A percentile compares a stretch with the other conserved stretches of the same genome.
These are phyloP conservation scores for Zaprionus ornatus DNA, from an alignment of 1,140 invertebrate genomes.

Conservation along the genomic window DNA sequence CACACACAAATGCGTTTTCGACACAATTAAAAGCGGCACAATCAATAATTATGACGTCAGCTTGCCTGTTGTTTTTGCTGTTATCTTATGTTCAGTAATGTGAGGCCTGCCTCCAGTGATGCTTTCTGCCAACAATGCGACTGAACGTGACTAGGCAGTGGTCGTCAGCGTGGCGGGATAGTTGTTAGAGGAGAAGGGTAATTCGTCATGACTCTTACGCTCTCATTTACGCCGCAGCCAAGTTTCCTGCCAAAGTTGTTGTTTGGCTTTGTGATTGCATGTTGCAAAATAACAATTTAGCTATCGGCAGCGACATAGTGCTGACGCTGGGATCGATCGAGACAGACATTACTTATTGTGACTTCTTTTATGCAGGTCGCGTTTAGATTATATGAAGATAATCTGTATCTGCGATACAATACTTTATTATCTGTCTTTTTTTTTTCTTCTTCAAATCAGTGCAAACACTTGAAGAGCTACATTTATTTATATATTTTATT, in stretches of 20 bases:
- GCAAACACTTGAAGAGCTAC: too few relatives aligned
- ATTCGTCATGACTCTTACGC: not conserved
- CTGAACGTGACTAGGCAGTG: not conserved
- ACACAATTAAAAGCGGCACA: conserved; percentile 63
- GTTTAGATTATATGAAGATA: too few relatives aligned
- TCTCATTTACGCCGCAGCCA: not conserved
- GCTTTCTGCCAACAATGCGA: conserved; percentile 8
- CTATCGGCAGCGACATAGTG: conserved; percentile 25
- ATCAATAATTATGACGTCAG: conserved; percentile 78
- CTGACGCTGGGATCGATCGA: too few relatives aligned
- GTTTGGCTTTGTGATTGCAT: conserved; percentile 28
- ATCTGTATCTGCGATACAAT: too few relatives aligned
- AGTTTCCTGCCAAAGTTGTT: conserved; percentile 33
- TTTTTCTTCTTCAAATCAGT: too few relatives aligned
- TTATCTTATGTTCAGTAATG: conserved; percentile 53
- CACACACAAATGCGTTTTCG: conserved; percentile 70
- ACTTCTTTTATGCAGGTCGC: too few relatives aligned
- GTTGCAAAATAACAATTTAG: conserved; percentile 73
- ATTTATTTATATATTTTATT: too few relatives aligned
- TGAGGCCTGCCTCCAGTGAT: conserved; percentile 16
- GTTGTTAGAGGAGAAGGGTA: too few relatives aligned
- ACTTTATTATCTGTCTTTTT: too few relatives aligned
- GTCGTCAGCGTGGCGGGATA: not conserved
- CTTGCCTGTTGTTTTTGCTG: conserved; percentile 44
- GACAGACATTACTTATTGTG: too few relatives aligned